Evolutionary conservation across 2,888 invertebrate species (phyloP).

Genomic region (Erebia epiphron): DNA sequence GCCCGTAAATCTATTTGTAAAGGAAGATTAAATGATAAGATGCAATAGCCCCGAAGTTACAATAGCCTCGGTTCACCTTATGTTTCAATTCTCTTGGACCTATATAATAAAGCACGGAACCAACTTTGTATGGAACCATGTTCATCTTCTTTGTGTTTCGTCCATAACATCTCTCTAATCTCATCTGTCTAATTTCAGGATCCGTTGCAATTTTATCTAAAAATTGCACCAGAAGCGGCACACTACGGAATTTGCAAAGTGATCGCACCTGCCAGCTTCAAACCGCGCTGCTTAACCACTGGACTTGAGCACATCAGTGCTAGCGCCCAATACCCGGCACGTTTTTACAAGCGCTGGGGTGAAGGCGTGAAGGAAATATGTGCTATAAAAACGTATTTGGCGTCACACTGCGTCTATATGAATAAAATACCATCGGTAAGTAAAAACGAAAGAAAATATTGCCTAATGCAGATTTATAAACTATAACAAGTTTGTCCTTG

Average conservation of each 20-base stretch:
- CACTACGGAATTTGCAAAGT: constrained; percentile 94
- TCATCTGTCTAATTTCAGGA: constrained; percentile 82
- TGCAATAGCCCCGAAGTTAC: no score
- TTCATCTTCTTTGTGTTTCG: no score
- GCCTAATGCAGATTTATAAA: no score
- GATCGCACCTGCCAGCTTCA: constrained; percentile 90
- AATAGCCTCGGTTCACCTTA: no score
- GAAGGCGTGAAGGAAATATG: constrained; percentile 92
- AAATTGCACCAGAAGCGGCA: constrained; percentile 88
- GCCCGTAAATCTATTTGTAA: no score
- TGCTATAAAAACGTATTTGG: constrained; percentile 91
- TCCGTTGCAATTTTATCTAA: constrained; percentile 92
- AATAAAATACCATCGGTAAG: constrained; percentile 56
- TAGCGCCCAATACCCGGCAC: constrained; percentile 94
- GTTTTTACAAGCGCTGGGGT: constrained; percentile 94
- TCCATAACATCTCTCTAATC: no score
- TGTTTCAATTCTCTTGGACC: no score
- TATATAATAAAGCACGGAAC: no score
- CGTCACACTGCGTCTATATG: constrained; percentile 89
- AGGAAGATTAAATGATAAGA: no score
- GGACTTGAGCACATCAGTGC: constrained; percentile 88
- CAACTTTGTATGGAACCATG: no score
- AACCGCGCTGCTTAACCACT: constrained; percentile 89
- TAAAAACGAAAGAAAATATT: not conserved
- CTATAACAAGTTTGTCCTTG: not conserved